A percentile compares a stretch with the other conserved stretches of the same genome.
Evolutionary conservation across 2,888 invertebrate genomes (phyloP).

Genomic region (Drosophila diplacantha): DNA sequence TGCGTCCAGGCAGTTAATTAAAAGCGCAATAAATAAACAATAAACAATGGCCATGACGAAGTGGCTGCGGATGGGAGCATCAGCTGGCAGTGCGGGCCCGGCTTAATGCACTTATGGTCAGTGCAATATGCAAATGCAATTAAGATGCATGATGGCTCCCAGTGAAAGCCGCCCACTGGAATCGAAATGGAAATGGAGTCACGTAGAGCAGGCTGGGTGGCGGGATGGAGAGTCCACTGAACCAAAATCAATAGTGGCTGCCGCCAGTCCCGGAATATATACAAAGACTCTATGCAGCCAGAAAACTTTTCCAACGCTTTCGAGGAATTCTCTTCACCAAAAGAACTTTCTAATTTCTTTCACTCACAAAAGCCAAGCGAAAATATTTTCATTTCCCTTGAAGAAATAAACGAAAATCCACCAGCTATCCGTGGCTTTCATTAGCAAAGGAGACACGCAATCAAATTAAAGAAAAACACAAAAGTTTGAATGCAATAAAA

Average conservation of each 20-base stretch:
- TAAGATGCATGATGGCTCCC: conserved; percentile 45
- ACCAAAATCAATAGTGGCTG: conserved; percentile 29
- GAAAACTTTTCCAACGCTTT: conserved; percentile 11
- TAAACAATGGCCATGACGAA: conserved; percentile 29
- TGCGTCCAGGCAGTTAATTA: conserved; percentile 38
- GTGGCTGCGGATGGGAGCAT: conserved; percentile 13
- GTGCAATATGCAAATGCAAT: conserved; percentile 64
- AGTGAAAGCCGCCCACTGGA: conserved; percentile 22
- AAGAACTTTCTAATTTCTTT: conserved; percentile 5
- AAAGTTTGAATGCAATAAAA: conserved; percentile 31
- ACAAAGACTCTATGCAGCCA: background rate
- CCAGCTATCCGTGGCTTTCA: conserved; percentile 7
- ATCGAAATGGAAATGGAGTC: conserved; percentile 22
- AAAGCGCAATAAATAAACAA: conserved; percentile 41
- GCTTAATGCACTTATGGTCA: conserved; percentile 50
- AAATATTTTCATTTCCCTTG: conserved; percentile 3
- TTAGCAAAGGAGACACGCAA: conserved; percentile 6
- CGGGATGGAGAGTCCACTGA: conserved; percentile 4
- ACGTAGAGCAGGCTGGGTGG: conserved; percentile 7
- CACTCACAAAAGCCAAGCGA: conserved; percentile 1
- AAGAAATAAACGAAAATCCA: background rate
- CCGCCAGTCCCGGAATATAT: background rate
- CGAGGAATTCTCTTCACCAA: background rate
- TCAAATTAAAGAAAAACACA: conserved; percentile 33
- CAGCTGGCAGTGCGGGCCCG: conserved; percentile 13